These are phyloP conservation scores for Macheiramphus alcinus DNA, from an alignment of 2,113 vertebrate genomes.

Conservation along the genomic window DNA sequence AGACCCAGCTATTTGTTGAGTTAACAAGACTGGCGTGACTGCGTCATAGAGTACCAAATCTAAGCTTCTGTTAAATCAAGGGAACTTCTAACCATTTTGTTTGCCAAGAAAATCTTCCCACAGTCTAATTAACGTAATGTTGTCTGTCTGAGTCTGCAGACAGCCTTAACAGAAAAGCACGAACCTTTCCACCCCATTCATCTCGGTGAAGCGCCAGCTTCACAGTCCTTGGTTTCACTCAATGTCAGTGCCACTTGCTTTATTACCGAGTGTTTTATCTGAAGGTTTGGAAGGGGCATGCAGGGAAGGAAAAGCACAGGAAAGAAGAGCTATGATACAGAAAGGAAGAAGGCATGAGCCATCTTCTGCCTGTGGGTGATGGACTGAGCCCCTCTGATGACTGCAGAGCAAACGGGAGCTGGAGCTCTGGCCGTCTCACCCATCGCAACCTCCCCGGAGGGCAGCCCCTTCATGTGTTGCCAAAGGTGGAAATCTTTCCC, in stretches of 20 bases:
- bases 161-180: neutral
- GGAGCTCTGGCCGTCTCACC: neutral
- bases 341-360: neutral
- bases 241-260: neutral
- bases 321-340: neutral
- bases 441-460: accelerated
- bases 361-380: neutral
- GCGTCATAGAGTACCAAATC: neutral
- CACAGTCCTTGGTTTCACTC: neutral
- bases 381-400: neutral
- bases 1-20: neutral
- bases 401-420: neutral
- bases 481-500: neutral
- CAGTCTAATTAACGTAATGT: neutral
- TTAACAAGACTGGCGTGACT: neutral
- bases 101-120: neutral
- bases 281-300: neutral
- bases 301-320: neutral
- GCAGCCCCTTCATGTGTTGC: neutral
- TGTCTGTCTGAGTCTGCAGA: neutral
- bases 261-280: neutral
- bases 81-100: neutral
- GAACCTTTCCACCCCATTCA: neutral
- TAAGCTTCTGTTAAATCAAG: neutral
- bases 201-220: neutral